Evolutionary conservation across 2,113 vertebrate genomes (phyloP), one percentile per base, ranked within the genome.

Genomic region (Vidua chalybeata): DNA sequence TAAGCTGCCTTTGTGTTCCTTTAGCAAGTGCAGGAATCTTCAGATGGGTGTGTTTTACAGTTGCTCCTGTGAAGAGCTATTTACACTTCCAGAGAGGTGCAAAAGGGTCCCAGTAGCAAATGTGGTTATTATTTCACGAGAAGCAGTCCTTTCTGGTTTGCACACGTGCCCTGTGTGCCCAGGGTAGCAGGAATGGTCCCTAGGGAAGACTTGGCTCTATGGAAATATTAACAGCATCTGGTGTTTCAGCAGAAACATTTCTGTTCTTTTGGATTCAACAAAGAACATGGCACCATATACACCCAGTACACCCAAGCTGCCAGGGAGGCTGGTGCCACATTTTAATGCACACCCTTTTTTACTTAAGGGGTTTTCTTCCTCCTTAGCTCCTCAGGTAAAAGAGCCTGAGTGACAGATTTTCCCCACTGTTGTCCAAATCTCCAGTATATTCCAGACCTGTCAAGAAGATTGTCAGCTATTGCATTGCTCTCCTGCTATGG

Each of bases 111-210:
- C 15, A 26, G 41, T 10, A 49, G 52, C 18, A n/a, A 84, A 76
- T 37, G 31, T 33, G 19, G n/a, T 39, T 37, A 30, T 31, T 84
- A 23, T 89, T 87, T 91, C 31, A 58, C 0, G 0, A 35, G 58
- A 63, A 72, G 28, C 10, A 61, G 37, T 30, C 49, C 51, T 84
- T 78, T 72, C 52, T 33, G 15, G 48, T 84, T 84, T 69, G 43
- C 9, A 5, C 3, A 5, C 0, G 0, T 4, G 5, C 10, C 11
- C 28, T 46, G 8, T 30, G 20, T 31, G 13, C 43, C 26, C 59
- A 51, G 21, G 33, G 48, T 77, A 54, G 26, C 45, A 84, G 71
- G n/a, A 71, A 43, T 3, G 4, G 27, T 46, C 55, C 67, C 43
- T 46, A 28, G 82, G 51, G 64, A 86, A 66, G 58, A 55, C 23